Evolutionary conservation across 2,888 invertebrate species (phyloP).

Genomic region (Dione vanillae): DNA sequence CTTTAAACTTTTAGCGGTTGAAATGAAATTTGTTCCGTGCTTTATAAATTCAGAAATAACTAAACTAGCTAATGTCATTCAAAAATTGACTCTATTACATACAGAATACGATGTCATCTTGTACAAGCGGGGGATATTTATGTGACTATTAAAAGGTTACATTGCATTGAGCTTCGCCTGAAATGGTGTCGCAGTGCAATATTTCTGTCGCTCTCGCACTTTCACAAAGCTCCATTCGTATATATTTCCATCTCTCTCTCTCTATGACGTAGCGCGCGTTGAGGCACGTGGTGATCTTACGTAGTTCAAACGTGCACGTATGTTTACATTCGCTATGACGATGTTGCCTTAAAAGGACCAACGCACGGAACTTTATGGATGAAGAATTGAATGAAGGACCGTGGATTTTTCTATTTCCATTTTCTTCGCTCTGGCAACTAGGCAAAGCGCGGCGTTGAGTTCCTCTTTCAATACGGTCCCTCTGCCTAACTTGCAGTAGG

Average conservation of each 20-base stretch:
- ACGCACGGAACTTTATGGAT: background rate
- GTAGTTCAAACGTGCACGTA: background rate
- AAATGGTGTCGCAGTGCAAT: conserved; percentile 75
- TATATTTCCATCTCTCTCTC: conserved; percentile 55
- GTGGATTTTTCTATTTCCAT: no score
- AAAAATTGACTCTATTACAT: conserved; percentile 44
- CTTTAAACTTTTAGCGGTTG: conserved; percentile 73
- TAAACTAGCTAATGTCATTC: conserved; percentile 39
- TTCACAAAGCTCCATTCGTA: conserved; percentile 31
- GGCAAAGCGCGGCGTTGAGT: no score
- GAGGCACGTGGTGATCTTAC: conserved; percentile 25
- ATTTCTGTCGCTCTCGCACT: conserved; percentile 55
- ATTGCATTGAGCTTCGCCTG: conserved; percentile 62
- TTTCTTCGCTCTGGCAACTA: no score
- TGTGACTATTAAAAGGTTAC: conserved; percentile 51
- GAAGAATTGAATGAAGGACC: no score
- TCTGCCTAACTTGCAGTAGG: no score
- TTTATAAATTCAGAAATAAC: conserved; percentile 71
- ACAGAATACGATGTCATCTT: conserved; percentile 40
- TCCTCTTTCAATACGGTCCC: no score
- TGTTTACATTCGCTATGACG: conserved; percentile 43
- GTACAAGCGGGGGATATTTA: background rate
- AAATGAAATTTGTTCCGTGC: conserved; percentile 77
- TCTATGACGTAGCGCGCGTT: conserved; percentile 26
- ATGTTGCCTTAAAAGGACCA: conserved; percentile 35